A percentile compares a stretch with the other conserved stretches of the same genome.
These are phyloP conservation scores for Callinectes sapidus DNA, from an alignment of 2,888 invertebrate genomes.

Conservation along the genomic window DNA sequence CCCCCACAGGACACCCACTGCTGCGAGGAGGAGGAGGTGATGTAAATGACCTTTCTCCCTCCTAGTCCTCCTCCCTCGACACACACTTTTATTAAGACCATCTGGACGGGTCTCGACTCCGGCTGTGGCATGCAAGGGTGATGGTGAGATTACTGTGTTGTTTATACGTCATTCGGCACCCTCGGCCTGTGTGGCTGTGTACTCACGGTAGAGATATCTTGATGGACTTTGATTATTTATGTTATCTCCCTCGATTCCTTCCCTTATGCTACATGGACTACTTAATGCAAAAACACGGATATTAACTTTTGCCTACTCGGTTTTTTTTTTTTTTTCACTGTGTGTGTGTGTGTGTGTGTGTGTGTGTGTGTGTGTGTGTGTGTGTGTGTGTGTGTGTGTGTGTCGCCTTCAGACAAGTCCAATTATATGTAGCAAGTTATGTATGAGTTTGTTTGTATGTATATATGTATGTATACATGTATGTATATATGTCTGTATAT, in stretches of 20 bases:
- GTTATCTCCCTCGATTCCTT: not conserved
- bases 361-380: too few relatives aligned
- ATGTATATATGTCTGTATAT: too few relatives aligned
- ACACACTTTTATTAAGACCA: slow-evolving; percentile 47
- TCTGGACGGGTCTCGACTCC: slow-evolving; percentile 49
- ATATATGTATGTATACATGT: too few relatives aligned
- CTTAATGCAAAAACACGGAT: not conserved
- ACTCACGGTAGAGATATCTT: slow-evolving; percentile 29
- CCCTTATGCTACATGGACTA: not conserved
- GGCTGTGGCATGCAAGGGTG: slow-evolving; percentile 42
- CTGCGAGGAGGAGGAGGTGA: slow-evolving; percentile 40
- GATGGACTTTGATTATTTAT: not conserved
- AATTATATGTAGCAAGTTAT: not conserved
- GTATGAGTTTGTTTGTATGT: not conserved
- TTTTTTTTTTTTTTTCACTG: not conserved
- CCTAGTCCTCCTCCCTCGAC: slow-evolving; percentile 43
- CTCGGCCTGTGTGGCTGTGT: slow-evolving; percentile 42
- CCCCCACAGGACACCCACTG: slow-evolving; percentile 41
- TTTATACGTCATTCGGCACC: slow-evolving; percentile 30
- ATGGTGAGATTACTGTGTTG: slow-evolving; percentile 46
- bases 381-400: too few relatives aligned
- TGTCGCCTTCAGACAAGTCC: not conserved
- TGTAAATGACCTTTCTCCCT: slow-evolving; percentile 52
- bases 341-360: too few relatives aligned
- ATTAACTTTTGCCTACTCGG: not conserved